A percentile compares a stretch with the other conserved stretches of the same genome.
These are phyloP conservation scores for Zaprionus inermis DNA, from an alignment of 1,140 invertebrate genomes.

Conservation along the genomic window DNA sequence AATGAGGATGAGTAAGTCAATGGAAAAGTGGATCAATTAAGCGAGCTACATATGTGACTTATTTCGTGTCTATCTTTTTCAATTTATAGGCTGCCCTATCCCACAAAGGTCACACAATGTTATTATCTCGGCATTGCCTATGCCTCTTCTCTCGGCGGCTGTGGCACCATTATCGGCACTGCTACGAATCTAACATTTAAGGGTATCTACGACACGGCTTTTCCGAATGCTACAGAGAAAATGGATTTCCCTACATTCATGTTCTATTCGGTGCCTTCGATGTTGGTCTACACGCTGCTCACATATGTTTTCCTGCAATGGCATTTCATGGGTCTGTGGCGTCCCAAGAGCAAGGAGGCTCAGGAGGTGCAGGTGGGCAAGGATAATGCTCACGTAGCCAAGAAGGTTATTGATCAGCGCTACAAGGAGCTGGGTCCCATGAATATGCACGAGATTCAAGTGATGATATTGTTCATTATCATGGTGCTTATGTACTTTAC, in stretches of 20 bases:
- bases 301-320: slow-evolving; percentile 90
- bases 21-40: neutral
- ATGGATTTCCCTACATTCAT: slow-evolving; percentile 92
- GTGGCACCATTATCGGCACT: slow-evolving; percentile 94
- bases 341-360: slow-evolving; percentile 87
- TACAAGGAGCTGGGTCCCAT: slow-evolving; percentile 92
- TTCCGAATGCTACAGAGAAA: slow-evolving; percentile 85
- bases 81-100: slow-evolving; percentile 84
- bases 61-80: slow-evolving; percentile 8
- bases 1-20: slow-evolving; percentile 82
- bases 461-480: slow-evolving; percentile 90
- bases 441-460: slow-evolving; percentile 91
- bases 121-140: slow-evolving; percentile 92
- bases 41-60: neutral
- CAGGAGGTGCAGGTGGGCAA: slow-evolving; percentile 85
- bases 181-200: slow-evolving; percentile 95
- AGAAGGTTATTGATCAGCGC: slow-evolving; percentile 88
- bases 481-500: slow-evolving; percentile 95
- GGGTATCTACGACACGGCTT: slow-evolving; percentile 87
- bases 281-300: slow-evolving; percentile 89
- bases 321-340: slow-evolving; percentile 90
- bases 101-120: slow-evolving; percentile 88
- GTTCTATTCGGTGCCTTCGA: slow-evolving; percentile 87
- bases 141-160: slow-evolving; percentile 92
- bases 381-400: slow-evolving; percentile 87